Conservation (phyloP, 2,888 invertebrate species). For the Smittia aterrima region DNA sequence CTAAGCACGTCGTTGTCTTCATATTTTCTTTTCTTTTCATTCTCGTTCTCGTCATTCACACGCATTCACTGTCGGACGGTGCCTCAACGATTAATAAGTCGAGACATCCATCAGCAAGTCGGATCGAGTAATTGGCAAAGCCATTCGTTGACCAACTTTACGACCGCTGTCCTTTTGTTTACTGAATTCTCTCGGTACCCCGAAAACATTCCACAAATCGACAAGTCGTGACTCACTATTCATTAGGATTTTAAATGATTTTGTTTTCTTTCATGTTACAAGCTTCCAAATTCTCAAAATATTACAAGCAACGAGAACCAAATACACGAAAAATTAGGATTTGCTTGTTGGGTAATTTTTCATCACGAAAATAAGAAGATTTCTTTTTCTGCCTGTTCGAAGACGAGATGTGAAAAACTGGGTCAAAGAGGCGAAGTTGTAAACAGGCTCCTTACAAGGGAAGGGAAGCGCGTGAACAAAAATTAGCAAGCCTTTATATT, state of each 20-base stretch:
- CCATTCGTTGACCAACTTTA: neutral
- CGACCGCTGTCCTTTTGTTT: neutral
- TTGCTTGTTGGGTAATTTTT: neutral
- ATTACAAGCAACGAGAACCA: neutral
- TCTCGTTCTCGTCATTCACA: neutral
- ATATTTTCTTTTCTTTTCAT: neutral
- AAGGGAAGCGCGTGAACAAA: neutral
- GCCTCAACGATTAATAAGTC: conserved; percentile 2
- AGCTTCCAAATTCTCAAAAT: neutral
- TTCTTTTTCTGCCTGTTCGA: neutral
- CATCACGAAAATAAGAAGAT: neutral
- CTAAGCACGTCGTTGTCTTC: neutral
- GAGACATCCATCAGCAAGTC: neutral
- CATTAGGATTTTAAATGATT: neutral
- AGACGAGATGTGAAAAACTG: conserved; percentile 33
- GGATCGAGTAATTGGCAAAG: neutral
- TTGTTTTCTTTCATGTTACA: neutral
- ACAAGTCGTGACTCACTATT: neutral
- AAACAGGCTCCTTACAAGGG: conserved; percentile 24
- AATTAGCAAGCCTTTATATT: neutral
- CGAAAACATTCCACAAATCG: neutral
- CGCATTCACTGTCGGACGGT: neutral
- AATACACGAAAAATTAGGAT: neutral
- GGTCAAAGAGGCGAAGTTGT: conserved; percentile 33
- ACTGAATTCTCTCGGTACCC: neutral